phyloP scores from a whole-genome alignment of 2,113 vertebrate species.

The Pongo abelii region DNA sequence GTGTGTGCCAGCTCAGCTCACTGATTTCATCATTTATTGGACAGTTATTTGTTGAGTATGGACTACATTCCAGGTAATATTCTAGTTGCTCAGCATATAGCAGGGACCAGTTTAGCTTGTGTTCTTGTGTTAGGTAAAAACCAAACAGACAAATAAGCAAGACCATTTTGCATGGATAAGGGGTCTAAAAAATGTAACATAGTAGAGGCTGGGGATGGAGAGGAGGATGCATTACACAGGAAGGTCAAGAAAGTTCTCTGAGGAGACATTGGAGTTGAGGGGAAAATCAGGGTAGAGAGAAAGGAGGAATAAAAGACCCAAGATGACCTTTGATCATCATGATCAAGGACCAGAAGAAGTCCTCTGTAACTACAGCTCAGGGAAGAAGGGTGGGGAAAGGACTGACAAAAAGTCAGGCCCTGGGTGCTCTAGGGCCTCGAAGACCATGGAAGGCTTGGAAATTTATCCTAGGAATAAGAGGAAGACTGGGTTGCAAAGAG shows the following conservation, averaged over 20 bases:
- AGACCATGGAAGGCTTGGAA: background rate
- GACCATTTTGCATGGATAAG: background rate
- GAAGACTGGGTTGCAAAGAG: background rate
- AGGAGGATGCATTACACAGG: rapidly evolving
- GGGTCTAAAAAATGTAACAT: background rate
- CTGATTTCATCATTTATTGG: background rate
- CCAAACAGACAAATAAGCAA: background rate
- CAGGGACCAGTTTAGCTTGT: background rate
- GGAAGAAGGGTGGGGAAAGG: too few relatives aligned
- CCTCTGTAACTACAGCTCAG: background rate
- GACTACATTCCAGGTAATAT: background rate
- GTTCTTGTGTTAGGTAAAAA: background rate
- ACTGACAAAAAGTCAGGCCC: background rate
- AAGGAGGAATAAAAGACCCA: background rate
- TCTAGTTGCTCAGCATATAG: background rate
- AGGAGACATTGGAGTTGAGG: background rate
- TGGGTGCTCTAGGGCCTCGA: too few relatives aligned
- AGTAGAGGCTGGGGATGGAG: background rate
- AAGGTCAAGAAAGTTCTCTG: background rate
- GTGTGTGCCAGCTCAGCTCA: background rate
- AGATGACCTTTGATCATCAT: background rate
- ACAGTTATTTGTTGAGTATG: background rate
- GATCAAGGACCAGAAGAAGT: background rate
- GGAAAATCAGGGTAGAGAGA: background rate
- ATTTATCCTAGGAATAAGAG: background rate